Percentiles rank a stretch among this genome's conserved stretches.
phyloP scores from a whole-genome alignment of 2,888 invertebrate genomes.

The Amphipyra tragopoginis region DNA sequence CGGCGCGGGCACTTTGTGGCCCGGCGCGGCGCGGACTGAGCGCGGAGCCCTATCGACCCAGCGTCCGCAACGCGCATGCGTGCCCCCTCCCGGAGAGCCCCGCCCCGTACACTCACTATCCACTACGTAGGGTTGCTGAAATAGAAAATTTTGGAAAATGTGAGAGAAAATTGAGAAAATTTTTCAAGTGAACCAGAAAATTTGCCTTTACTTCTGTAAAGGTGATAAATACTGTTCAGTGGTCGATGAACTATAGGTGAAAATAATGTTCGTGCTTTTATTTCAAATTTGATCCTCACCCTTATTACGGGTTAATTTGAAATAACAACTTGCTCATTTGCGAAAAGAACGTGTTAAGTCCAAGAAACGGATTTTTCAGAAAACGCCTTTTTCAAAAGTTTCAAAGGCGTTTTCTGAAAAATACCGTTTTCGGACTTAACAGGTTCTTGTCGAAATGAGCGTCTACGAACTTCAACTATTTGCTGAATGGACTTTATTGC shows the following conservation, averaged over 20 bases:
- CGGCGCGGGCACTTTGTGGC: conserved; percentile 79
- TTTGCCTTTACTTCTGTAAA: no score
- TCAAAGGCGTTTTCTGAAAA: no score
- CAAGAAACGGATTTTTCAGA: no score
- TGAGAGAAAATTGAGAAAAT: conserved; percentile 1
- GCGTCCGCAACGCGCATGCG: conserved; percentile 54
- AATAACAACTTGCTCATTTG: no score
- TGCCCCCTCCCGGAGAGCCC: conserved; percentile 52
- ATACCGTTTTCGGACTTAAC: no score
- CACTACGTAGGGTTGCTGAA: conserved; percentile 46
- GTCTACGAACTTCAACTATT: not conserved
- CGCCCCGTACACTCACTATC: conserved; percentile 31
- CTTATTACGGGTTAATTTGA: not conserved
- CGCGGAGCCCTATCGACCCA: conserved; percentile 65
- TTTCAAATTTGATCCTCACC: not conserved
- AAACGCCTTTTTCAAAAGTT: no score
- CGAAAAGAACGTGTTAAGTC: no score
- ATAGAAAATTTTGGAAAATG: conserved; percentile 26
- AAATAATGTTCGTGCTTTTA: no score
- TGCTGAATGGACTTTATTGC: not conserved
- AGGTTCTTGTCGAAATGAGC: no score
- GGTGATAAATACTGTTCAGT: no score
- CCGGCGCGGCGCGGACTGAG: conserved; percentile 77
- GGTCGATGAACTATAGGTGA: no score
- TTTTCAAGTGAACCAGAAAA: not conserved